Conservation (phyloP, 2,797 vertebrate genomes). For the Amphiprion clarkii region DNA sequence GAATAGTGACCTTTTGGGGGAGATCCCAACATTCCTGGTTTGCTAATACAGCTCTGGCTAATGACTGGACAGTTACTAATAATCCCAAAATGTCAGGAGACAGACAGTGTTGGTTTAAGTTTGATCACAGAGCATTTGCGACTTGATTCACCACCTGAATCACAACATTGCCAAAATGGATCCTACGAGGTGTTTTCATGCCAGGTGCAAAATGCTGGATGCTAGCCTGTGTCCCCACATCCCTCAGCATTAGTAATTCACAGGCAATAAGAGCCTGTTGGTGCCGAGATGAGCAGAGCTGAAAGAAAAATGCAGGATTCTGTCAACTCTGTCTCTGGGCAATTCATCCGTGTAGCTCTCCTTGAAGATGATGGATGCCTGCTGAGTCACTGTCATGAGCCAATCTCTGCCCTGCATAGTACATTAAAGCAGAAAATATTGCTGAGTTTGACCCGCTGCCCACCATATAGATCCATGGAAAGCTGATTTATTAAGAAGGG, state of each 20-base stretch:
- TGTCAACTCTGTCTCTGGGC: conserved; percentile 36
- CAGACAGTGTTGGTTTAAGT: conserved; percentile 4
- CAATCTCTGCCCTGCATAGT: conserved; percentile 57
- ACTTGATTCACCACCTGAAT: conserved; percentile 6
- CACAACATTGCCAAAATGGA: not conserved
- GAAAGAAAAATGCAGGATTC: conserved; percentile 51
- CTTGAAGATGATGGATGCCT: conserved; percentile 72
- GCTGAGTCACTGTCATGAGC: conserved; percentile 65
- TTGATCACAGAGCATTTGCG: not conserved
- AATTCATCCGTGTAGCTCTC: conserved; percentile 56
- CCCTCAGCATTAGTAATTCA: conserved; percentile 17
- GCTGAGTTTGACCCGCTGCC: conserved; percentile 65
- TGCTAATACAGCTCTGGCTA: no score
- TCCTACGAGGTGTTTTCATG: conserved; percentile 5
- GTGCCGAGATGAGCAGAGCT: conserved; percentile 10
- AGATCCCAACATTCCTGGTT: no score
- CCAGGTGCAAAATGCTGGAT: not conserved
- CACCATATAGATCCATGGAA: conserved; percentile 45
- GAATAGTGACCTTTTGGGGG: no score
- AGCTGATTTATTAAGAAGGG: conserved; percentile 71
- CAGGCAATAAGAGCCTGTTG: conserved; percentile 2
- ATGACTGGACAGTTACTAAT: not conserved
- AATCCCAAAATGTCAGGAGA: not conserved
- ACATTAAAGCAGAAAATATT: conserved; percentile 73
- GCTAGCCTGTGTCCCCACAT: not conserved